A percentile compares a stretch with the other conserved stretches of the same genome.
Evolutionary conservation across 1,140 invertebrate genomes (phyloP).

Genomic region (Drosophila ironensis): DNA sequence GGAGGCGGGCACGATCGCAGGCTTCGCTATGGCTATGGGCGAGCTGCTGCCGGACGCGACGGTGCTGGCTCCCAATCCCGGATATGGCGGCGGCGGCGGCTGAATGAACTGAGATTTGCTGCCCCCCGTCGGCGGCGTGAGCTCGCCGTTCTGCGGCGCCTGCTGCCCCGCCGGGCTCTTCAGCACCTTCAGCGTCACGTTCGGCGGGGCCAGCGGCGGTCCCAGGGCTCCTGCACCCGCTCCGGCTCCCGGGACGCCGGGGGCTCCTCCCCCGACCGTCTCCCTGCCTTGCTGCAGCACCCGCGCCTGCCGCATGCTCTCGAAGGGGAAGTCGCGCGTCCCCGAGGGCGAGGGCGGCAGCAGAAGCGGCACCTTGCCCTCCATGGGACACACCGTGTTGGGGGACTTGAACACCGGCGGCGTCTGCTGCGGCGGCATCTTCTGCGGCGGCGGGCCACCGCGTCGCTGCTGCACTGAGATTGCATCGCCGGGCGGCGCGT

Average conservation of each 20-base stretch:
- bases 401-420: constrained; percentile 88
- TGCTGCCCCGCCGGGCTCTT: constrained; percentile 49
- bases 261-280: constrained; percentile 5
- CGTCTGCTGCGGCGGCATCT: constrained; percentile 52
- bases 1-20: constrained; percentile 37
- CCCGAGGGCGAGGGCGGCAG: constrained; percentile 77
- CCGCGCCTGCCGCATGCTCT: constrained; percentile 93
- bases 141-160: constrained; percentile 55
- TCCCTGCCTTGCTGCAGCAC: constrained; percentile 85
- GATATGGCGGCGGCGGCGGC: constrained; percentile 83
- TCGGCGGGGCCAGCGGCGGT: constrained; percentile 65
- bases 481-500: constrained; percentile 51
- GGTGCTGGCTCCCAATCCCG: constrained; percentile 69
- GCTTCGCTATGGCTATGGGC: constrained; percentile 55
- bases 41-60: constrained; percentile 10
- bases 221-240: constrained; percentile 20
- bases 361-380: constrained; percentile 86
- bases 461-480: constrained; percentile 64
- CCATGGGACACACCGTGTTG: constrained; percentile 91
- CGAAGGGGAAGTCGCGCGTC: constrained; percentile 88
- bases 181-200: constrained; percentile 68
- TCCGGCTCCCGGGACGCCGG: no score
- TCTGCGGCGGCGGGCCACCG: constrained; percentile 53
- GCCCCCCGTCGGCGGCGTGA: constrained; percentile 21
- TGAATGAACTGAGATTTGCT: constrained; percentile 79